Percentiles rank a stretch among this genome's conserved stretches.
Evolutionary conservation across 2,113 vertebrate genomes (phyloP).

Genomic region (Pygoscelis adeliae): DNA sequence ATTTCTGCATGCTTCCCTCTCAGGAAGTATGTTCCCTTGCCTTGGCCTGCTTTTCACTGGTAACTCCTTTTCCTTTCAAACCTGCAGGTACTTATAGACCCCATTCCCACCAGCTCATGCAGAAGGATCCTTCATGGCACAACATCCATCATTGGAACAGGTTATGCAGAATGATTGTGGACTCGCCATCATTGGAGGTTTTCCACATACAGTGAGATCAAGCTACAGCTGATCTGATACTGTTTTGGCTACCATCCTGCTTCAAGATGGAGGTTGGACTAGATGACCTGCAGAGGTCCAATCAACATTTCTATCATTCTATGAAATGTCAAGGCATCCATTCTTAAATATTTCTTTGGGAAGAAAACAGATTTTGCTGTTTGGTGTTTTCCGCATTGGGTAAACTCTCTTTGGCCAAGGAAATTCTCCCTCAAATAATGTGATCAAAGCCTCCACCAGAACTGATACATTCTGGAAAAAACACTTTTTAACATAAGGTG

Average conservation of each 20-base stretch:
- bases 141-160: background rate
- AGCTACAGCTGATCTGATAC: background rate
- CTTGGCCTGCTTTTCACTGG: background rate
- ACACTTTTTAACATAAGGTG: background rate
- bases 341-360: background rate
- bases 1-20: background rate
- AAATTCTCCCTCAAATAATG: background rate
- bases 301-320: background rate
- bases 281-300: background rate
- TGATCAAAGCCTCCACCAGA: background rate
- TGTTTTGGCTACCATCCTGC: background rate
- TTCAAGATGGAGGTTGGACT: background rate
- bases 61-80: background rate
- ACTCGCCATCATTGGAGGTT: accelerated
- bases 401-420: background rate
- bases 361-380: background rate
- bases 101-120: accelerated
- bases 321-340: background rate
- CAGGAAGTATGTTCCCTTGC: background rate
- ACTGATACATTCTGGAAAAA: background rate
- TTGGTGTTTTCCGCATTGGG: background rate
- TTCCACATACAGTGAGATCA: background rate
- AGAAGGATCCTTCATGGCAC: background rate
- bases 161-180: background rate
- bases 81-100: background rate